A percentile compares a stretch with the other conserved stretches of the same genome.
Conservation (phyloP, 1,140 invertebrate species). For the Microplitis mediator region DNA sequence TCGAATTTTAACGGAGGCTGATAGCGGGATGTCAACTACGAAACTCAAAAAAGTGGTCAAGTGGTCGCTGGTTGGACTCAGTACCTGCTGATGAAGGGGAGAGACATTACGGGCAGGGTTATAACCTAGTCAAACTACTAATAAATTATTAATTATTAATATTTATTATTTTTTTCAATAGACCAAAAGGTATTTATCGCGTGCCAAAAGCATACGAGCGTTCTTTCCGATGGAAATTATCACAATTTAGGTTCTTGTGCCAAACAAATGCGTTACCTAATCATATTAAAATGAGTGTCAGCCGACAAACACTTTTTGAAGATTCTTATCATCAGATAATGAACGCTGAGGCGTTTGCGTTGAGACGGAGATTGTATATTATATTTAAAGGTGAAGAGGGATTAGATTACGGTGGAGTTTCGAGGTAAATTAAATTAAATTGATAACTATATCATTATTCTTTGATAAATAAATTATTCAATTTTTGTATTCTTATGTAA, state of each 20-base stretch:
- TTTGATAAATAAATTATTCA: not conserved
- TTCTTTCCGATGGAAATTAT: constrained; percentile 98
- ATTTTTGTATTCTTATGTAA: constrained; percentile 14
- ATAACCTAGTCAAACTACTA: no score
- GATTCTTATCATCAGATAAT: constrained; percentile 99
- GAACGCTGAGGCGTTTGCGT: constrained; percentile 94
- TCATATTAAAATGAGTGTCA: constrained; percentile 98
- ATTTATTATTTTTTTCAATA: constrained; percentile 46
- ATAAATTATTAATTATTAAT: not conserved
- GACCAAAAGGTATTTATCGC: constrained; percentile 90
- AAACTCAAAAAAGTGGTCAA: no score
- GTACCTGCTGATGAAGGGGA: not conserved
- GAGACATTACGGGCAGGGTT: not conserved
- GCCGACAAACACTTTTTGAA: constrained; percentile 95
- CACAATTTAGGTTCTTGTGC: constrained; percentile 98
- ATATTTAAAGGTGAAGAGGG: constrained; percentile 99
- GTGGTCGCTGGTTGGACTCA: no score
- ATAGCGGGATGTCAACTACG: no score
- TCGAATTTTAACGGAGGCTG: no score
- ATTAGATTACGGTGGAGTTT: constrained; percentile 97
- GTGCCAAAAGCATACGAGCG: constrained; percentile 94
- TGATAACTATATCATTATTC: not conserved
- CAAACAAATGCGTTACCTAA: constrained; percentile 95
- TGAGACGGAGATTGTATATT: constrained; percentile 93
- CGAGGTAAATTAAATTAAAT: constrained; percentile 66